Conservation (phyloP, 30 jellyfish, hydroid and myxozoan genomes). For the Hydractinia echinata region DNA sequence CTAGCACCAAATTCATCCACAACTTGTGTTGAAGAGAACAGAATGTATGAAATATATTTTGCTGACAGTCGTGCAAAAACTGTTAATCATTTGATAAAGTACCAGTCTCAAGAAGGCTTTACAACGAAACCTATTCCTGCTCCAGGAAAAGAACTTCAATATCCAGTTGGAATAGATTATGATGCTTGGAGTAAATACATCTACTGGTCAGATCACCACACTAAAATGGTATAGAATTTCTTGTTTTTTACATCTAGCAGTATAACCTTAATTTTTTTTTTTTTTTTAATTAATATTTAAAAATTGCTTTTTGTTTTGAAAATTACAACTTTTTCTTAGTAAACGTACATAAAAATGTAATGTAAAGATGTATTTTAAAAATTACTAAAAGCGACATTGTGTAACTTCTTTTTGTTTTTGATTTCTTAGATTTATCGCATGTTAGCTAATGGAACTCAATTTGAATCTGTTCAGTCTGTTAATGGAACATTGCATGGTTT, state of each 20-base stretch:
- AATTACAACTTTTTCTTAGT: no score
- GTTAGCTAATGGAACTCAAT: conserved; percentile 14
- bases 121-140: conserved; percentile 15
- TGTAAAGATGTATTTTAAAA: no score
- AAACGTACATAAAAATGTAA: no score
- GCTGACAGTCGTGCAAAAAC: conserved; percentile 33
- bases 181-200: not conserved
- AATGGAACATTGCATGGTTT: not conserved
- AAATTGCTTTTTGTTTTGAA: no score
- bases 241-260: not conserved
- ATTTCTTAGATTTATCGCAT: conserved; percentile 18
- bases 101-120: conserved; percentile 35
- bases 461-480: not conserved
- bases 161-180: conserved; percentile 35
- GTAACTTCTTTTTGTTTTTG: not conserved
- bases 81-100: conserved; percentile 26
- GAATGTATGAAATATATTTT: conserved; percentile 26
- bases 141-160: conserved; percentile 1
- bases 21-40: not conserved
- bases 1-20: not conserved
- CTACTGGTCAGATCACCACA: conserved; percentile 31
- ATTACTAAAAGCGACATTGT: no score
- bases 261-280: not conserved
- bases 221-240: conserved; percentile 14
- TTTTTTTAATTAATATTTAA: no score